These are phyloP conservation scores for Spea multiplicata DNA, from an alignment of 2,113 vertebrate species.

Conservation along the genomic window DNA sequence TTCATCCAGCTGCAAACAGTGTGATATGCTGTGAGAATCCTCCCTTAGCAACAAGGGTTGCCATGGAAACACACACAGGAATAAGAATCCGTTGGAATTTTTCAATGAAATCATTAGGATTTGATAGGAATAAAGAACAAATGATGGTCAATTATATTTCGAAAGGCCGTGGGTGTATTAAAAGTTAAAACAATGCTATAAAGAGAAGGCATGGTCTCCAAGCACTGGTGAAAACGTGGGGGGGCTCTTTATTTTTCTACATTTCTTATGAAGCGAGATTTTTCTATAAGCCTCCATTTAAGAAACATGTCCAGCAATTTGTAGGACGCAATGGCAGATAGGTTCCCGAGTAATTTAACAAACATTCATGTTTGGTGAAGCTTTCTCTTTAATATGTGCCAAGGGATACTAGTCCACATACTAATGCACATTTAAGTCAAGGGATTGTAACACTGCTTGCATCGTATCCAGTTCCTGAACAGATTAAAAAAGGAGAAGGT, in stretches of 20 bases:
- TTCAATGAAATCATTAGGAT: conserved; percentile 47
- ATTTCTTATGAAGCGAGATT: no score
- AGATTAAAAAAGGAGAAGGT: no score
- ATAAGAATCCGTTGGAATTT: conserved; percentile 43
- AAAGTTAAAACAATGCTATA: conserved; percentile 9
- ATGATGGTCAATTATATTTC: conserved; percentile 39
- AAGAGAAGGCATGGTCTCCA: neutral
- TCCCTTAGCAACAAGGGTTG: conserved; percentile 46
- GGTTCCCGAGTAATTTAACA: no score
- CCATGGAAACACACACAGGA: conserved; percentile 40
- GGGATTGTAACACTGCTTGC: no score
- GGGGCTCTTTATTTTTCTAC: no score
- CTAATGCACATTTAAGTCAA: no score
- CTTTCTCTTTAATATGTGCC: no score
- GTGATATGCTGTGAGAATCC: conserved; percentile 40
- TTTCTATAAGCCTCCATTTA: neutral
- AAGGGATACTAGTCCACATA: no score
- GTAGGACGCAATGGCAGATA: neutral
- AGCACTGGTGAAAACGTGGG: no score
- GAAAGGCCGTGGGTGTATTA: conserved; percentile 33
- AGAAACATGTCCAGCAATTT: conserved; percentile 1
- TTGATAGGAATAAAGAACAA: conserved; percentile 33
- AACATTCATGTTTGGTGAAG: no score
- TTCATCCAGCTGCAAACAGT: conserved; percentile 43
- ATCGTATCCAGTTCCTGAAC: no score